phyloP scores from a whole-genome alignment of 2,113 vertebrate species.

The Chionis minor region DNA sequence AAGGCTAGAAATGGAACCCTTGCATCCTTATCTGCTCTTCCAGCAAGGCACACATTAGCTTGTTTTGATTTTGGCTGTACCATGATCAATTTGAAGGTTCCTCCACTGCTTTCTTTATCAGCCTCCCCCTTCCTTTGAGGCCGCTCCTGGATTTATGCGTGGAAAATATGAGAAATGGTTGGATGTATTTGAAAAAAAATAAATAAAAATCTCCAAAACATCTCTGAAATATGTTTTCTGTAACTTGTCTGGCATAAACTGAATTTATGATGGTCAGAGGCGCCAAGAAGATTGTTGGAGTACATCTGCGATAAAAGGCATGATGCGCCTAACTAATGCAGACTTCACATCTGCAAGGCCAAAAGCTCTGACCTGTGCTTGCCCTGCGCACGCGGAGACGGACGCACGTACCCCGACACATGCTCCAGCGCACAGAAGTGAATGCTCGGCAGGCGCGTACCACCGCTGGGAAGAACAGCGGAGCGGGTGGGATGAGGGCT shows the following conservation, averaged over 20 bases:
- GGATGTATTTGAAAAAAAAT: background rate
- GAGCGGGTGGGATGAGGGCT: too few species aligned
- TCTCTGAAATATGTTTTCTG: background rate
- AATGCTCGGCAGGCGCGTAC: background rate
- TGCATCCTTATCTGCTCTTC: background rate
- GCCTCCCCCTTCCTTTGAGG: background rate
- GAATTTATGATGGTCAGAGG: background rate
- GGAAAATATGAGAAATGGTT: background rate
- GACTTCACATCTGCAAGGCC: background rate
- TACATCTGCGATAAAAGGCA: background rate
- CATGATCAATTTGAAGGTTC: background rate
- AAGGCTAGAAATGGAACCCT: background rate
- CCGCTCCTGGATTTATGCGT: background rate
- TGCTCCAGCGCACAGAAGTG: background rate
- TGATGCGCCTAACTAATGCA: background rate
- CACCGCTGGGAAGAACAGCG: background rate
- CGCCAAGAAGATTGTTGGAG: background rate
- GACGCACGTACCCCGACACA: accelerated
- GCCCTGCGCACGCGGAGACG: accelerated
- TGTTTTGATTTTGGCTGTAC: background rate
- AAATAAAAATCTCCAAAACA: background rate
- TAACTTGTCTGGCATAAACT: background rate
- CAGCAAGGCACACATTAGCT: background rate
- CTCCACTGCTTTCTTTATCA: background rate
- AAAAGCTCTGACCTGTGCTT: background rate